Evolutionary conservation across 1,140 invertebrate species (phyloP).

Genomic region (Trialeurodes vaporariorum): DNA sequence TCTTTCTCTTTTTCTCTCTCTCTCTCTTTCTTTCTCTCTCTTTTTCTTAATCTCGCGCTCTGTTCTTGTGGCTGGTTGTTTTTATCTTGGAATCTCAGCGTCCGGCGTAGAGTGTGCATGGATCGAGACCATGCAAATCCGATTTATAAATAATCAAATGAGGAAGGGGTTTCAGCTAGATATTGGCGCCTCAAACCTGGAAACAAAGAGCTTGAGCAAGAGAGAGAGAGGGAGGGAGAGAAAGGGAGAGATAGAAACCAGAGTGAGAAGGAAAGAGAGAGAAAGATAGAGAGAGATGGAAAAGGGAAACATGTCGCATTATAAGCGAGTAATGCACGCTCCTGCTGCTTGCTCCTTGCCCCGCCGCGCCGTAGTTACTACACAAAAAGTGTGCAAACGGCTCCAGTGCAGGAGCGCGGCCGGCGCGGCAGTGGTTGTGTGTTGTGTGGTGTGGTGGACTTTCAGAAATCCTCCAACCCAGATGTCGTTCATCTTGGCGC

Average conservation of each 20-base stretch:
- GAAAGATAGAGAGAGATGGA: background rate
- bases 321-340: background rate
- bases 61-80: no score
- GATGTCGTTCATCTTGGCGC: background rate
- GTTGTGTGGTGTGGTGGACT: no score
- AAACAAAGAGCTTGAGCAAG: background rate
- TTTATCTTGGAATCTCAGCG: background rate
- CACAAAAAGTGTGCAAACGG: background rate
- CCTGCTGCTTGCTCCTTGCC: background rate
- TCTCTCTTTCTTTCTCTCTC: no score
- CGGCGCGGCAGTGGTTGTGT: no score
- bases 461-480: no score
- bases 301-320: background rate
- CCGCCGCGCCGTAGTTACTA: background rate
- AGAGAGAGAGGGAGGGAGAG: background rate
- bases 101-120: background rate
- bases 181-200: background rate
- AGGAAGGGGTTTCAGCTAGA: background rate
- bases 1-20: no score
- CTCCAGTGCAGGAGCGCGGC: background rate
- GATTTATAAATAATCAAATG: constrained; percentile 1
- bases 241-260: no score
- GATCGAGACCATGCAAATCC: background rate
- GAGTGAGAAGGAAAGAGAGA: background rate
- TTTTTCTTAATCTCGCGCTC: no score